Base-by-base conservation (phyloP, 1,140 invertebrate genomes). In the Nephotettix cincticeps region DNA sequence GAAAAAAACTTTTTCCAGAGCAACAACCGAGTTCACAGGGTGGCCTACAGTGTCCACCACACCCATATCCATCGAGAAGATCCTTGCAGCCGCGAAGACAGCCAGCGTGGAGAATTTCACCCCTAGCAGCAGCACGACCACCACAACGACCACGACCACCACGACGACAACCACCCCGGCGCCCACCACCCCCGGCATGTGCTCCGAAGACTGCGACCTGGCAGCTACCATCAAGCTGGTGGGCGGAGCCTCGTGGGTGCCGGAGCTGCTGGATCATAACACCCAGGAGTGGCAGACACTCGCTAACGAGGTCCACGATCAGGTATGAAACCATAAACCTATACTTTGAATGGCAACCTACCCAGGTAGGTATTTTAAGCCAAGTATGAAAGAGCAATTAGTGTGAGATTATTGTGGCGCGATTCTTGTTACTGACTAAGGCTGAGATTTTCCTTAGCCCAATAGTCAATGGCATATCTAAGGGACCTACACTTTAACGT, bases 21-120 rank as follows among this genome's bases (percentile, higher is more conserved):
- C 90, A 56, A 93, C 91, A 17, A 95, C 93, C 1, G 91, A 93
- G 79, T 95, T 95, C 76, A 94, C 92, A 11, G 93, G 93, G 19
- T 95, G 93, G 93, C 92, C 93, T 13, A 91, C 92, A 4, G 87
- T 90, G 2, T 90, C 91, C 0, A 94, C 93, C 0, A 93, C 91
- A 0, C 92, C 92, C 4, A 89, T 94, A 61, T 93, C 91, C 0
- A 91, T 93, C 47, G 91, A 93, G 77, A 92, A 92, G 78, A 80
- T 93, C 0, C 77, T 93, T 45, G 90, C 73, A 0, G 85, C 87
- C n/a, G 90, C 91, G 32, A 85, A 87, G 72, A 86, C 88, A 0
- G 86, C 87, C 0, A 82, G 80, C 0, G 73, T 77, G 0, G 71
- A 76, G 43, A 79, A 82, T 2, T 81, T 81, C 1, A 82, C 79